Conservation (phyloP, 2,888 invertebrate genomes). For the Rhamnusium bicolor region DNA sequence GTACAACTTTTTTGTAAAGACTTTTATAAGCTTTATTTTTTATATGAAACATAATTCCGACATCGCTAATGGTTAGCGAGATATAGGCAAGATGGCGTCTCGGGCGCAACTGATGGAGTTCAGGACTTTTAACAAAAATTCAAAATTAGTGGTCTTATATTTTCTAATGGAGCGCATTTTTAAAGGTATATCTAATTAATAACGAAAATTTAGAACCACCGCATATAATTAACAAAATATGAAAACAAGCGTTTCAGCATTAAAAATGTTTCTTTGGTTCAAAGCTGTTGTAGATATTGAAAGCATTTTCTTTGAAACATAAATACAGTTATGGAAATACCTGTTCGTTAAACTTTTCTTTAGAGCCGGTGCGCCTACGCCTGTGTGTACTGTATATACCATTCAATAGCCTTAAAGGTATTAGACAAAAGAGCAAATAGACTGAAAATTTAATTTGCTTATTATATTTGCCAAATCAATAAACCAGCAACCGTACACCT, state of each 20-base stretch:
- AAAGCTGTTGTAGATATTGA: background rate
- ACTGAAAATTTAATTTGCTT: constrained; percentile 59
- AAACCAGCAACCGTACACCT: constrained; percentile 51
- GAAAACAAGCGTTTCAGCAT: background rate
- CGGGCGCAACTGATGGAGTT: too few species aligned
- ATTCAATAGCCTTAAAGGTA: constrained; percentile 37
- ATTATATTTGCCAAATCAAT: constrained; percentile 60
- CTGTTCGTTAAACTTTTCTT: background rate
- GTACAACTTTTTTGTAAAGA: too few species aligned
- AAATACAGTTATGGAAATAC: constrained; percentile 7
- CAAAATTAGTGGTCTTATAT: too few species aligned
- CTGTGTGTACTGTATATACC: constrained; percentile 29
- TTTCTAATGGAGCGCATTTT: background rate
- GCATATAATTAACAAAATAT: background rate
- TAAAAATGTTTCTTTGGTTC: background rate
- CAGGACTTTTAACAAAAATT: too few species aligned
- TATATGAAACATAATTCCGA: too few species aligned
- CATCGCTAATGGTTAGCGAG: too few species aligned
- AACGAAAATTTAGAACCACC: background rate
- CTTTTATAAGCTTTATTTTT: too few species aligned
- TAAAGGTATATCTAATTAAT: too few species aligned
- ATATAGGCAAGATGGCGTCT: too few species aligned
- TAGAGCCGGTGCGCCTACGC: background rate
- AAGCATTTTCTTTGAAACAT: background rate
- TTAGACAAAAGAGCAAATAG: constrained; percentile 53